Evolutionary conservation across 2,888 invertebrate genomes (phyloP), one percentile per base, ranked within the genome.

Genomic region (Ochropleura leucogaster): DNA sequence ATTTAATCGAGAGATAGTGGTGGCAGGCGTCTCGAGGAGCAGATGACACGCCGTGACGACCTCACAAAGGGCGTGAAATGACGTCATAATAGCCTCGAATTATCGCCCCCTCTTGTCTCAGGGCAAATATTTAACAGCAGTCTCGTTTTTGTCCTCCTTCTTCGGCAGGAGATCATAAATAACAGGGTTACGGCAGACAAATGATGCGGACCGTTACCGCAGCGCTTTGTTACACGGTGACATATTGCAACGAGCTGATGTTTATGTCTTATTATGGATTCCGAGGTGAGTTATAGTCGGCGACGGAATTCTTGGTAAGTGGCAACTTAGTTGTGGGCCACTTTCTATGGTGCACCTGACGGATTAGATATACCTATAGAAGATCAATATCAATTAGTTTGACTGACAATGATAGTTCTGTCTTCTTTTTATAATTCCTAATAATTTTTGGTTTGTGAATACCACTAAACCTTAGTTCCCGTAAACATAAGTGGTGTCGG

Each of bases 11-110:
- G 94, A 95, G 95, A 96, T 96, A 96, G 96, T 92, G 77, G 92
- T 91, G 93, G 94, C 95, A 95, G 95, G 96, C 96, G 96, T 96
- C 96, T 96, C 94, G 93, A 95, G 94, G 90, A 95, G 96, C 96
- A 96, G 96, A 96, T 96, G 96, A 96, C 96, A 96, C 94, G 95
- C 90, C 92, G 94, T 96, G 96, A 96, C 95, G 96, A 93, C 92
- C 94, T 92, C 93, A 96, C 96, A 96, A 96, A 96, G 92, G 96
- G 96, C 96, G 96, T 95, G 95, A 96, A 96, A 93, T 96, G 96
- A 96, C 96, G 96, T 96, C 96, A 96, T 96, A 96, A 96, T 96
- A 95, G 95, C 94, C 92, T 95, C 96, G 96, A 96, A 96, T 96
- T 96, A 96, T 96, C 96, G 93, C 95, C 92, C 95, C 94, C 95